A percentile compares a stretch with the other conserved stretches of the same genome.
phyloP scores from a whole-genome alignment of 1,140 invertebrate genomes.

The Ectropis grisescens region DNA sequence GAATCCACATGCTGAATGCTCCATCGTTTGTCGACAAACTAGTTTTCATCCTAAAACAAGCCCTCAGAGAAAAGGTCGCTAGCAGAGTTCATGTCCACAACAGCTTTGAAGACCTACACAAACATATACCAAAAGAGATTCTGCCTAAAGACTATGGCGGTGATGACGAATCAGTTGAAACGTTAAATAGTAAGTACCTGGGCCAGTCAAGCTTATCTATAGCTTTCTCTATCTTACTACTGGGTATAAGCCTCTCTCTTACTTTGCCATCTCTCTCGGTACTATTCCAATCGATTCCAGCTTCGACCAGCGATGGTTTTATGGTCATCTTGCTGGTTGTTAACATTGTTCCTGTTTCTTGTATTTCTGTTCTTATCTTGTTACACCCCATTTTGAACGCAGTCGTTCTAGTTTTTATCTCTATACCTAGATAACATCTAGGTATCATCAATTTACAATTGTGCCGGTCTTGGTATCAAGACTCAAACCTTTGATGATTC shows the following conservation, averaged over 20 bases:
- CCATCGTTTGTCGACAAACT: conserved; percentile 63
- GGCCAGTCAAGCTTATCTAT: too few species aligned
- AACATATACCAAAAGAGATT: conserved; percentile 63
- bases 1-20: conserved; percentile 72
- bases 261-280: too few species aligned
- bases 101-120: conserved; percentile 58
- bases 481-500: too few species aligned
- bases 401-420: too few species aligned
- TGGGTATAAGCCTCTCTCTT: too few species aligned
- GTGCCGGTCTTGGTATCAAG: too few species aligned
- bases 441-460: too few species aligned
- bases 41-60: conserved; percentile 59
- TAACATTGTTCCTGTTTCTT: conserved; percentile 12
- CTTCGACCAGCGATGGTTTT: conserved; percentile 14
- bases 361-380: too few species aligned
- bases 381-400: too few species aligned
- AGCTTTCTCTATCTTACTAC: too few species aligned
- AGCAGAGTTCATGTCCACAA: conserved; percentile 58
- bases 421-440: too few species aligned
- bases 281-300: conserved; percentile 18
- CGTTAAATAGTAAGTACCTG: conserved; percentile 35
- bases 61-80: conserved; percentile 62
- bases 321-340: conserved; percentile 19
- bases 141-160: conserved; percentile 70
- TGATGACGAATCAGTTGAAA: conserved; percentile 27